Conservation (phyloP, 2,797 vertebrate species). For the Pangasius krempfi region DNA sequence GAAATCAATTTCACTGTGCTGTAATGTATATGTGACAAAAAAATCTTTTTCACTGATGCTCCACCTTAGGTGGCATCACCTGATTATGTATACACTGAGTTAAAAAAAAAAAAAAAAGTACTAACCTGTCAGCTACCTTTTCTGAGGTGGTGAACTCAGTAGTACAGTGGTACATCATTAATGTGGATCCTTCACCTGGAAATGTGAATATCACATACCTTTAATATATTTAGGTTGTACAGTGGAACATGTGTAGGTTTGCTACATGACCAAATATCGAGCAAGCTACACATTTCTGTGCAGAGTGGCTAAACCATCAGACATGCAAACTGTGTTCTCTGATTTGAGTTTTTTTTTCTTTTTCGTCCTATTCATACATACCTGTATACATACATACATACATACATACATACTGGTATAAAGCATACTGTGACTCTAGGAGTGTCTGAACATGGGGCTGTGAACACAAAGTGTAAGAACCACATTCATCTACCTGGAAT, state of each 20-base stretch:
- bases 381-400: too few species aligned
- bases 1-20: too few species aligned
- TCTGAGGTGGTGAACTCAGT: neutral
- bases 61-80: neutral
- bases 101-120: neutral
- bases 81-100: neutral
- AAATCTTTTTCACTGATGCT: neutral
- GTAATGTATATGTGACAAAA: too few species aligned
- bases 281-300: neutral
- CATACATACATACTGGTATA: neutral
- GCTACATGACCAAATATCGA: neutral
- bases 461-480: neutral
- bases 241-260: neutral
- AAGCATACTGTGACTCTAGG: neutral
- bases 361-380: neutral
- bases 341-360: neutral
- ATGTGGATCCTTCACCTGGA: neutral
- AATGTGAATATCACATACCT: neutral
- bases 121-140: neutral
- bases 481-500: neutral
- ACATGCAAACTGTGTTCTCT: neutral
- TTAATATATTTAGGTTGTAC: neutral
- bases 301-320: neutral
- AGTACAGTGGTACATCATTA: neutral
- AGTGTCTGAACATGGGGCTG: neutral